phyloP scores from a whole-genome alignment of 2,113 vertebrate species.

The Gnathonemus longibarbis region DNA sequence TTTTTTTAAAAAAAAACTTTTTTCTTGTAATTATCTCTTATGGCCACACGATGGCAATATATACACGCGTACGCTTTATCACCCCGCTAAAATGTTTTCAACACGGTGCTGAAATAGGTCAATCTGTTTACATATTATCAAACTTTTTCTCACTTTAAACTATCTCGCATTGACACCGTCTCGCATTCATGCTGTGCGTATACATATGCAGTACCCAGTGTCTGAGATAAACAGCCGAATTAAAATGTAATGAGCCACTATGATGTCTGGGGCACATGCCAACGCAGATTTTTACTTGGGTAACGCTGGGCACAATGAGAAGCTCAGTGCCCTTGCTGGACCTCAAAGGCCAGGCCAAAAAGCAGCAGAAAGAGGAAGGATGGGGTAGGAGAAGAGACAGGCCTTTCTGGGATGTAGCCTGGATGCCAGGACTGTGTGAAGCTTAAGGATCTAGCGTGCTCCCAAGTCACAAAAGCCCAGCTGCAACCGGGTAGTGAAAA shows the following conservation, averaged over 20 bases:
- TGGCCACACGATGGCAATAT: slow-evolving; percentile 14
- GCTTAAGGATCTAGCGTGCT: not conserved
- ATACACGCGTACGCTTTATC: not conserved
- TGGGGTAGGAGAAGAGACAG: not conserved
- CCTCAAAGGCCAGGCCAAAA: not conserved
- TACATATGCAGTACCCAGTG: not conserved
- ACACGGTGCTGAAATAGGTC: not conserved
- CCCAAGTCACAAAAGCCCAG: not conserved
- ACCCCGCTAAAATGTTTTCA: not conserved
- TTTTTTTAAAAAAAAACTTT: not conserved
- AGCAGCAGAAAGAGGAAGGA: not conserved
- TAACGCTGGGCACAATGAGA: not conserved
- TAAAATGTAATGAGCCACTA: not conserved
- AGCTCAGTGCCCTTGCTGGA: not conserved
- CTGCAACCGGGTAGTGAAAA: not conserved
- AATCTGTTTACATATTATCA: not conserved
- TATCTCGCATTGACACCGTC: not conserved
- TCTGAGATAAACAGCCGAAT: not conserved
- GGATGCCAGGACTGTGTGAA: not conserved
- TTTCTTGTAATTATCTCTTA: not conserved
- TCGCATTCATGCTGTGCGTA: not conserved
- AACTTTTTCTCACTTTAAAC: not conserved
- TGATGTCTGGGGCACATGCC: not conserved
- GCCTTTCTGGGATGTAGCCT: too few species aligned
- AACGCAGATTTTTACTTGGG: not conserved